phyloP scores from a whole-genome alignment of 2,113 vertebrate genomes.

The Phyllostomus discolor region DNA sequence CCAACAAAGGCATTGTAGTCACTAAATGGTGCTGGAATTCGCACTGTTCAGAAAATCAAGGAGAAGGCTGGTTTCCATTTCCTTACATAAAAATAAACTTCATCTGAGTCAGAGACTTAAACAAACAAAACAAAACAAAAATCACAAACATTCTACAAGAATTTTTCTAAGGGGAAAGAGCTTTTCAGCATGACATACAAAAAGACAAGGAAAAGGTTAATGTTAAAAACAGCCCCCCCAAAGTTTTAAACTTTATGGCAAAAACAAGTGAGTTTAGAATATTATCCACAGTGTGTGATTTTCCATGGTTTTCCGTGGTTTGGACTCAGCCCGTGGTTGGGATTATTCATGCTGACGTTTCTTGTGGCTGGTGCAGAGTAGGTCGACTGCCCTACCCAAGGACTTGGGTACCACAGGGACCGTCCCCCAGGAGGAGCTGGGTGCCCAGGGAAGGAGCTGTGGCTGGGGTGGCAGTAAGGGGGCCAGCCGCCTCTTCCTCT shows the following conservation, averaged over 20 bases:
- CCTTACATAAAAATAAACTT: slow-evolving; percentile 30
- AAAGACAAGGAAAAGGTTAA: slow-evolving; percentile 40
- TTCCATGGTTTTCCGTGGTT: not conserved
- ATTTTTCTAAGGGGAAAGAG: slow-evolving; percentile 19
- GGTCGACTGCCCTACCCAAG: too few relatives aligned
- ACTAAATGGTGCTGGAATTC: not conserved
- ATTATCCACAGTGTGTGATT: not conserved
- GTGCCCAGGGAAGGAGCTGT: not conserved
- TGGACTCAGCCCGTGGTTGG: not conserved
- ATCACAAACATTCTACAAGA: slow-evolving; percentile 36
- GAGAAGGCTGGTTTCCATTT: not conserved
- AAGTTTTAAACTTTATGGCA: slow-evolving; percentile 15
- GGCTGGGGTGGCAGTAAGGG: not conserved
- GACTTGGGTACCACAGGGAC: not conserved
- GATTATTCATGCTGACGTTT: not conserved
- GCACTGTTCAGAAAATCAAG: slow-evolving; percentile 9
- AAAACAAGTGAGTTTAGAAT: not conserved
- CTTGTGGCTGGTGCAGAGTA: not conserved
- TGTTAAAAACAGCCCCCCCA: slow-evolving; percentile 37
- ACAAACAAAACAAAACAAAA: slow-evolving; percentile 44
- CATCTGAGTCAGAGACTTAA: slow-evolving; percentile 26
- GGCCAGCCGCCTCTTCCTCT: not conserved
- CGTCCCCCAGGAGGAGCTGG: not conserved
- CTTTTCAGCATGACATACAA: slow-evolving; percentile 55
- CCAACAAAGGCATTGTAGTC: not conserved